A percentile compares a stretch with the other conserved stretches of the same genome.
Conservation (phyloP, 2,888 invertebrate genomes). For the Drymonia ruficornis region DNA sequence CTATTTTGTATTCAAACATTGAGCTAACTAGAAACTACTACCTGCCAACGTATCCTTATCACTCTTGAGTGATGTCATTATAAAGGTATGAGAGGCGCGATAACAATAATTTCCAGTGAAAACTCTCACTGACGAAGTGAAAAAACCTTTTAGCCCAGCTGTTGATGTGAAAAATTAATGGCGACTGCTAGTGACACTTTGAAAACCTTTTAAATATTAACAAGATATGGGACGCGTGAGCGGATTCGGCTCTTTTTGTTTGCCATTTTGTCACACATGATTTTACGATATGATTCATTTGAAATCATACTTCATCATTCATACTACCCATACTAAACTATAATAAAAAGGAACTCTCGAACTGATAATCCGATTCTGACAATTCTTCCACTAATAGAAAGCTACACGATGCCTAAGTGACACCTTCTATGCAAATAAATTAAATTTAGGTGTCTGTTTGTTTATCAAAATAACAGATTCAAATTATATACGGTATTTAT, state of each 20-base stretch:
- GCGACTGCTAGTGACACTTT: constrained; percentile 23
- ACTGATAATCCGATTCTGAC: no score
- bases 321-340: no score
- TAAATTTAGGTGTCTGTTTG: no score
- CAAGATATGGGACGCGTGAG: constrained; percentile 15
- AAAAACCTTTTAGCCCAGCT: constrained; percentile 29
- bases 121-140: constrained; percentile 8
- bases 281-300: no score
- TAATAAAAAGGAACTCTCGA: no score
- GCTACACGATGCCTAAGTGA: no score
- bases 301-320: no score
- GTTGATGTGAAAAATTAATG: constrained; percentile 31
- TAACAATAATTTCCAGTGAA: constrained; percentile 8
- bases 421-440: no score
- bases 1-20: background rate
- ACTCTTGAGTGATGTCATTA: background rate
- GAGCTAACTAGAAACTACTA: background rate
- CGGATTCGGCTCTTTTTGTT: constrained; percentile 5
- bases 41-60: background rate
- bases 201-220: constrained; percentile 32
- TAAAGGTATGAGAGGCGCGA: background rate
- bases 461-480: no score
- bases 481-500: no score
- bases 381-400: no score
- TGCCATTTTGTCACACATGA: constrained; percentile 7